These are phyloP conservation scores for Calidris pygmaea DNA, from an alignment of 2,113 vertebrate species.

Conservation along the genomic window DNA sequence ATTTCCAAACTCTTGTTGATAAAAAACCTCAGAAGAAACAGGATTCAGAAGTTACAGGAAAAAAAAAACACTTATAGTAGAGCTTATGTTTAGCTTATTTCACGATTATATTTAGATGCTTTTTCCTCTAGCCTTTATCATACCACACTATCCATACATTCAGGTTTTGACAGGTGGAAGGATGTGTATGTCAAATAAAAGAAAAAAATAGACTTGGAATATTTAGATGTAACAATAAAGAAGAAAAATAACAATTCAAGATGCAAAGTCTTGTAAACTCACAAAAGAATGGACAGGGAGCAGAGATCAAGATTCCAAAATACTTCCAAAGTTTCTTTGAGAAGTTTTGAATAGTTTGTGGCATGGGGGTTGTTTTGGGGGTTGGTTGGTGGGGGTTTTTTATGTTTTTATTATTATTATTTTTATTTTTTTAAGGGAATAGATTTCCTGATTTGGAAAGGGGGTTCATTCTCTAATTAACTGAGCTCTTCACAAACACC, in stretches of 20 bases:
- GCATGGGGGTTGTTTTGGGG: not conserved
- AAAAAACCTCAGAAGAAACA: not conserved
- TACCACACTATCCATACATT: not conserved
- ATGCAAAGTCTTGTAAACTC: not conserved
- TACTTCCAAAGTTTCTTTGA: not conserved
- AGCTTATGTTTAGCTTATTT: not conserved
- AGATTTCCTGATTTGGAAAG: not conserved
- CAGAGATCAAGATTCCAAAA: not conserved
- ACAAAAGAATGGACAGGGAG: not conserved
- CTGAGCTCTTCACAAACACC: not conserved
- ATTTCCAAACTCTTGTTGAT: not conserved
- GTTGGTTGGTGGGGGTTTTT: accelerated
- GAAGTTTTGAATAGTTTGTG: not conserved
- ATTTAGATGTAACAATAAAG: not conserved
- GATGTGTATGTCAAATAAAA: not conserved
- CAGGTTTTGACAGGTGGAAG: not conserved
- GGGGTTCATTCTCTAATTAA: not conserved
- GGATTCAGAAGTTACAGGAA: not conserved
- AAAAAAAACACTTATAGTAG: not conserved
- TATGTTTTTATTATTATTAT: too few species aligned
- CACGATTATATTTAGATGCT: not conserved
- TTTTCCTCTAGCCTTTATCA: not conserved
- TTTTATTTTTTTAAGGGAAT: not conserved
- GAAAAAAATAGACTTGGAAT: not conserved
- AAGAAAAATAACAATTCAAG: not conserved